Conservation (phyloP, 2,888 invertebrate genomes). For the Brachypalpus laphriformis region DNA sequence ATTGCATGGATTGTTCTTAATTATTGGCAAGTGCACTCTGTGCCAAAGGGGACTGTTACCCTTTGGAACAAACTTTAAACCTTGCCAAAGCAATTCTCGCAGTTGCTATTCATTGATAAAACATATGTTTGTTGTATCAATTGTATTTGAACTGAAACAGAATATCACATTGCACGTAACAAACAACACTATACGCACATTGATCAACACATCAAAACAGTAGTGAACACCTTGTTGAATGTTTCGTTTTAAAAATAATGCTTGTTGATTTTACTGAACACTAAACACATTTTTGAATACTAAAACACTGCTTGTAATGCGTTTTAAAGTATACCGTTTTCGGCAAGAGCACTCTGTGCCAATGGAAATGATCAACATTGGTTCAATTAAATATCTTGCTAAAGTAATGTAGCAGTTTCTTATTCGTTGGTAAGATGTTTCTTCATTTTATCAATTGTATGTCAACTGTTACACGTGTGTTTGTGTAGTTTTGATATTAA, state of each 20-base stretch:
- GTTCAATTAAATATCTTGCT: conserved; percentile 41
- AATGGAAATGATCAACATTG: conserved; percentile 30
- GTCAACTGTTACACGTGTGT: conserved; percentile 36
- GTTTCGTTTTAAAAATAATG: not conserved
- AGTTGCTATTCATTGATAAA: conserved; percentile 39
- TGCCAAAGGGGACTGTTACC: not conserved
- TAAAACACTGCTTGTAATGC: not conserved
- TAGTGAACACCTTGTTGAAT: not conserved
- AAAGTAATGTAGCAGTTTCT: conserved; percentile 44
- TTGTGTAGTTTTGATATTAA: not conserved
- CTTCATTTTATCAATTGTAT: conserved; percentile 40
- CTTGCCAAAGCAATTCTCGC: conserved; percentile 26
- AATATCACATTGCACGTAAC: not conserved
- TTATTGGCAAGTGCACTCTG: conserved; percentile 28
- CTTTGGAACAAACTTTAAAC: conserved; percentile 18
- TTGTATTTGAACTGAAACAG: conserved; percentile 32
- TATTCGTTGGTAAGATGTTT: conserved; percentile 48
- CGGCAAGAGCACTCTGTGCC: conserved; percentile 50
- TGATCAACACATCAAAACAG: not conserved
- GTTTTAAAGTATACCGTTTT: not conserved
- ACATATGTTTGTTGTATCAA: not conserved
- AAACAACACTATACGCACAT: not conserved
- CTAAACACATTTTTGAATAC: too few relatives aligned
- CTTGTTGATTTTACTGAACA: not conserved
- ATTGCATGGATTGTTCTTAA: not conserved